These are phyloP conservation scores for Takifugu bimaculatus DNA, from an alignment of 2,113 vertebrate genomes.

Conservation along the genomic window DNA sequence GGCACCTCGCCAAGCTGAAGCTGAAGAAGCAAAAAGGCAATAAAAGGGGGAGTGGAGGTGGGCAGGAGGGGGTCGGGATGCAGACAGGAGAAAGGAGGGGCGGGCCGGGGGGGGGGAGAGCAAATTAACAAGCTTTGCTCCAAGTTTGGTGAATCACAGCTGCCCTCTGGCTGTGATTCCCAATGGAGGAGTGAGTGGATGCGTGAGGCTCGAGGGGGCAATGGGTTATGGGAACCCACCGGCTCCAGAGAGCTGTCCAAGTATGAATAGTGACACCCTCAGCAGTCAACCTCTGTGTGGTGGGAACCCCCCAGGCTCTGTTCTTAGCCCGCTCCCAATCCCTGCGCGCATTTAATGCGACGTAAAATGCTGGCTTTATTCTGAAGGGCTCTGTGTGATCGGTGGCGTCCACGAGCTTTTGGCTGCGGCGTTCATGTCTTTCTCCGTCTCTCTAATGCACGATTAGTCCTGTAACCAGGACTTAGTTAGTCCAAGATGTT, in stretches of 20 bases:
- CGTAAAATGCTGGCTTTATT: too few relatives aligned
- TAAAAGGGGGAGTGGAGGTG: slow-evolving; percentile 19
- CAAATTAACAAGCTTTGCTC: slow-evolving; percentile 67
- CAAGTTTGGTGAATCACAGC: slow-evolving; percentile 69
- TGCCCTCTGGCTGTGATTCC: slow-evolving; percentile 66
- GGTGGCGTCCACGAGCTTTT: neutral
- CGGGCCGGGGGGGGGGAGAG: slow-evolving; percentile 27
- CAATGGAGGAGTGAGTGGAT: slow-evolving; percentile 41
- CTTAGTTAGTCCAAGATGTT: too few relatives aligned
- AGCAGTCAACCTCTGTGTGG: slow-evolving; percentile 20
- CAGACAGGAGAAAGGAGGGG: slow-evolving; percentile 28
- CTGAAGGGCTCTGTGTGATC: neutral
- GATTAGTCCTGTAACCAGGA: too few relatives aligned
- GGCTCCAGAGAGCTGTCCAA: slow-evolving; percentile 39
- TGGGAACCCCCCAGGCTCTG: slow-evolving; percentile 45
- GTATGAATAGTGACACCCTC: slow-evolving; percentile 36
- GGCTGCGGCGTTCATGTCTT: too few relatives aligned
- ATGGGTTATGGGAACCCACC: slow-evolving; percentile 56
- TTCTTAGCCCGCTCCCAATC: slow-evolving; percentile 52
- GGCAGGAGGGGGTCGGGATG: neutral
- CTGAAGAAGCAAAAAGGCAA: slow-evolving; percentile 55
- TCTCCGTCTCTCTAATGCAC: too few relatives aligned
- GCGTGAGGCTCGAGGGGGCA: slow-evolving; percentile 39
- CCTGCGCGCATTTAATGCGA: neutral
- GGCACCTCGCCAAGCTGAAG: slow-evolving; percentile 39